Evolutionary conservation across 2,113 vertebrate species (phyloP), one percentile per base, ranked within the genome.

Genomic region (Aptenodytes patagonicus): DNA sequence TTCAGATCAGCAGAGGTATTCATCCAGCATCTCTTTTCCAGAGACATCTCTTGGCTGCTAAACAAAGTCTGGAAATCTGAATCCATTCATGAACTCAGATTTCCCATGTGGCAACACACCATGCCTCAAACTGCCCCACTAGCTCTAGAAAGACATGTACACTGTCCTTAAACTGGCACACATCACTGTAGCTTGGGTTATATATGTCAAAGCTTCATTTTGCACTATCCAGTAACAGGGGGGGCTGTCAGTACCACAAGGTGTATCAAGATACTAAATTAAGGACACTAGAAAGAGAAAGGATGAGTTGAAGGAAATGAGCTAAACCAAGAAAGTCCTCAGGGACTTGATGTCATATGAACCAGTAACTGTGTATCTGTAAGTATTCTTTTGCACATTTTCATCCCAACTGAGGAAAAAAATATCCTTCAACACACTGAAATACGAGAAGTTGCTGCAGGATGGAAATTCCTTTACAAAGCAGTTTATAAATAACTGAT

Each of bases 41-140:
- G 96, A 93, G 87, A 90, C 85, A 77, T 72, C 71, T 91, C n/a
- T n/a, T 95, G 94, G 91, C 96, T 91, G 86, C 85, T 57, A 26
- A 51, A 95, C 89, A 89, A 96, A 92, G 78, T 87, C 93, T 95
- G 77, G 98, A 98, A 98, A 98, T 91, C 57, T 95, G 97, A 98
- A 93, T 97, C 97, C 97, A 98, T 98, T 98, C 95, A 98, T 97
- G 92, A 97, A 97, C 95, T 98, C 78, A 20, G 32, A 95, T 97
- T 97, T 95, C 89, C 91, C 91, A 82, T 11, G 70, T 81, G 93
- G 93, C 70, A 44, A 76, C 58, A 62, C 94, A 96, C 52, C 83
- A 65, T 64, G 87, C 34, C 92, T 86, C 92, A 91, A 93, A 97
- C 46, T 90, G 76, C 69, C 86, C 94, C 76, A 91, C 89, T 70